Percentiles rank a stretch among this genome's conserved stretches.
phyloP scores from a whole-genome alignment of 2,888 invertebrate species.

The Meta bourneti region DNA sequence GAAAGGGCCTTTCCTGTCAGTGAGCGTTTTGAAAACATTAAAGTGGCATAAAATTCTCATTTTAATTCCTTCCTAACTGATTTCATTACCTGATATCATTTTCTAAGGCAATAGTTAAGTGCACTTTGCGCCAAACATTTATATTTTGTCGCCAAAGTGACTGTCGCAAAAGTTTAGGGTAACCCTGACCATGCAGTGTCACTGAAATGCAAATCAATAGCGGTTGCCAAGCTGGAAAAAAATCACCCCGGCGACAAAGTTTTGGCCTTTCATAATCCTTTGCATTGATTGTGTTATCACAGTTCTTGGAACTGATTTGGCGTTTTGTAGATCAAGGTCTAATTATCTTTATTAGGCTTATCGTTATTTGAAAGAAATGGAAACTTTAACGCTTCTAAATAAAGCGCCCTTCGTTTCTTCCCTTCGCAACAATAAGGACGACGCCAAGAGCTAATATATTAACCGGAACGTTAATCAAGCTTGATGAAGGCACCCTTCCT shows the following conservation, averaged over 20 bases:
- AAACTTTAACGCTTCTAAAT: background rate
- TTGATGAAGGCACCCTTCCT: conserved; percentile 1
- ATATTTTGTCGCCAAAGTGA: too few species aligned
- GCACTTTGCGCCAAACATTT: too few species aligned
- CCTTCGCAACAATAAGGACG: background rate
- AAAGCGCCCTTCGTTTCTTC: background rate
- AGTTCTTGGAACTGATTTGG: too few species aligned
- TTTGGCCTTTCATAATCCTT: background rate
- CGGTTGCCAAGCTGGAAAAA: too few species aligned
- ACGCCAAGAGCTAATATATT: conserved; percentile 15
- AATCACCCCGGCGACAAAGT: too few species aligned
- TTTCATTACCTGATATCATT: background rate
- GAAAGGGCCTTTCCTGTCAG: background rate
- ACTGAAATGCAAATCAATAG: too few species aligned
- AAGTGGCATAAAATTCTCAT: background rate
- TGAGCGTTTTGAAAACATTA: too few species aligned
- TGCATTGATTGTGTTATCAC: background rate
- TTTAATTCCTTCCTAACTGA: background rate
- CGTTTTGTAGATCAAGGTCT: too few species aligned
- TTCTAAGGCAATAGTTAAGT: too few species aligned
- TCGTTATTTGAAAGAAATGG: background rate
- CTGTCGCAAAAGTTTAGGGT: too few species aligned
- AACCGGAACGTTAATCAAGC: conserved; percentile 23
- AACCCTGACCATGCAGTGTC: too few species aligned
- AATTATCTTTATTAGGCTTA: background rate